phyloP scores from a whole-genome alignment of 2,113 vertebrate species.

The Oxygymnocypris stewartii region DNA sequence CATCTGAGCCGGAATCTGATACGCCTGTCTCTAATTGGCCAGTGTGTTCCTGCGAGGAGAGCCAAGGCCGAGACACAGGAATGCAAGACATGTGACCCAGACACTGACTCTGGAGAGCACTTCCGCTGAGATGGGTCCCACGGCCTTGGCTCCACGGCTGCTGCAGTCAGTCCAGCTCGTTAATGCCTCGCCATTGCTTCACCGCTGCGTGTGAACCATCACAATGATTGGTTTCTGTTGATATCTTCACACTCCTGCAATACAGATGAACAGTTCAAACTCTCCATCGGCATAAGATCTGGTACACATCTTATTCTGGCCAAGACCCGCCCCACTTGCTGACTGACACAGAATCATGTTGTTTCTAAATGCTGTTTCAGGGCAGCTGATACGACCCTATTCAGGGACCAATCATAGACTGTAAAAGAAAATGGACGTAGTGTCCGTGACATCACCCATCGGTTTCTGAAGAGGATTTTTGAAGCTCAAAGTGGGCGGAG shows the following conservation, averaged over 20 bases:
- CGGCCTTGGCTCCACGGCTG: conserved; percentile 3
- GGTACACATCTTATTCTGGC: neutral
- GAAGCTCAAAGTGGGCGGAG: no score
- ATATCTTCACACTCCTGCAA: neutral
- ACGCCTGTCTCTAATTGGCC: conserved; percentile 41
- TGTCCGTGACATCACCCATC: no score
- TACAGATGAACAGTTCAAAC: neutral
- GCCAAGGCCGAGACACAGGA: conserved; percentile 37
- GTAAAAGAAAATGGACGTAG: no score
- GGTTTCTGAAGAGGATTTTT: no score
- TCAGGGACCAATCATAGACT: no score
- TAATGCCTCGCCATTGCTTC: neutral
- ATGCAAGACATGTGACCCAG: conserved; percentile 53
- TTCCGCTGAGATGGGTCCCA: conserved; percentile 44
- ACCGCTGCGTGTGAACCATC: neutral
- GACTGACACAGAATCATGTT: neutral
- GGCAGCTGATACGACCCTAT: neutral
- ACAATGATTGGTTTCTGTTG: neutral
- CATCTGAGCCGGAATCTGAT: conserved; percentile 35
- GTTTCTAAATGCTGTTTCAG: neutral
- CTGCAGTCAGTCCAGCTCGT: conserved; percentile 6
- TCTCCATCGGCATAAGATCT: neutral
- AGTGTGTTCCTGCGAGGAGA: conserved; percentile 20
- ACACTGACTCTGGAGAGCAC: conserved; percentile 40
- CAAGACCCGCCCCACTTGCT: neutral